Conservation (phyloP, 2,888 invertebrate species). For the Caenorhabditis wallacei region DNA sequence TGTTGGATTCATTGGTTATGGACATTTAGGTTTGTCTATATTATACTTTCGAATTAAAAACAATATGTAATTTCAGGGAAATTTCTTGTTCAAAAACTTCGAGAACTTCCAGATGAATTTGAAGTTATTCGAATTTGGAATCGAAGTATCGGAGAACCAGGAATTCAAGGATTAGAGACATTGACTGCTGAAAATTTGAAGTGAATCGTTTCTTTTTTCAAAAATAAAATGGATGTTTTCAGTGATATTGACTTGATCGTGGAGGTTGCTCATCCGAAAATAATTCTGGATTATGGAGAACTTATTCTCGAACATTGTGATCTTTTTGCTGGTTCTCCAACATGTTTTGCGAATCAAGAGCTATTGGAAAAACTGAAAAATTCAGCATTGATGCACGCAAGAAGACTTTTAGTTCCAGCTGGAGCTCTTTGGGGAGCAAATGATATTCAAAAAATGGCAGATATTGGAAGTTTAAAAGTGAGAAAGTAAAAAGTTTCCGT, state of each 20-base stretch:
- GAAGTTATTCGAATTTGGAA: slow-evolving; percentile 79
- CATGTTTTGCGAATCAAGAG: slow-evolving; percentile 85
- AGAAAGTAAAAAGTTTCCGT: slow-evolving; percentile 63
- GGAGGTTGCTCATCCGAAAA: slow-evolving; percentile 86
- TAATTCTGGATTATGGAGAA: slow-evolving; percentile 84
- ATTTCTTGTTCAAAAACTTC: slow-evolving; percentile 78
- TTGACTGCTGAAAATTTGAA: slow-evolving; percentile 67
- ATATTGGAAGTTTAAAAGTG: slow-evolving; percentile 84
- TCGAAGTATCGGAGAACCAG: slow-evolving; percentile 70
- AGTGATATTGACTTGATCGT: slow-evolving; percentile 83
- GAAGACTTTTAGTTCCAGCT: slow-evolving; percentile 84
- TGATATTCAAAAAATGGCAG: slow-evolving; percentile 86
- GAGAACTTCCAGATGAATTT: slow-evolving; percentile 68
- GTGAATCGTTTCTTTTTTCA: slow-evolving; percentile 23
- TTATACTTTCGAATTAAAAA: background rate
- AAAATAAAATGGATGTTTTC: slow-evolving; percentile 9
- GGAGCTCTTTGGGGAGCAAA: slow-evolving; percentile 86
- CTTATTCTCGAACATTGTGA: slow-evolving; percentile 84
- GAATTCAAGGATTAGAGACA: slow-evolving; percentile 71
- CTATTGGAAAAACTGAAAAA: slow-evolving; percentile 83
- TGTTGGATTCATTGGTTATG: slow-evolving; percentile 81
- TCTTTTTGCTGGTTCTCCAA: slow-evolving; percentile 86
- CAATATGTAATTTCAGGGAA: slow-evolving; percentile 73
- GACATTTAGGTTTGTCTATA: slow-evolving; percentile 79
- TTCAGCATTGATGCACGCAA: slow-evolving; percentile 76